Conservation (phyloP, 2,888 invertebrate species). For the Rotaria macrura region DNA sequence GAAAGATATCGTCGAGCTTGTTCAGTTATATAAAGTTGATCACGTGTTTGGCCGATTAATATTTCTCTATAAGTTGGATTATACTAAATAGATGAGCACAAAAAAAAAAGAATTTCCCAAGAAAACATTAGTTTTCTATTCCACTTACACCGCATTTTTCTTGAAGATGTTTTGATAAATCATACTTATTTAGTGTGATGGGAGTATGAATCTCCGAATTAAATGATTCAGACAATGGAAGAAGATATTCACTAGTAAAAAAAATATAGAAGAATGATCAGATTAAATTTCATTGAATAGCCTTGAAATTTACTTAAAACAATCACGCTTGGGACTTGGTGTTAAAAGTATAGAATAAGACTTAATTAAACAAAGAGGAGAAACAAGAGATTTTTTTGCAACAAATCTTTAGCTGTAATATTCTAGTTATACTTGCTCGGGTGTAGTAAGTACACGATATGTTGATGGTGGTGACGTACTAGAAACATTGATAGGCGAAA, state of each 20-base stretch:
- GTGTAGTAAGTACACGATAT: neutral
- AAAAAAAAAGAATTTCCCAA: too few relatives aligned
- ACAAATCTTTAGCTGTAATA: too few relatives aligned
- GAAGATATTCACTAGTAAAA: conserved; percentile 11
- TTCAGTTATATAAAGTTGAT: neutral
- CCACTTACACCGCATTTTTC: neutral
- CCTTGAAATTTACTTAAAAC: neutral
- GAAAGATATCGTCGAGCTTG: neutral
- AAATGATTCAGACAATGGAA: neutral
- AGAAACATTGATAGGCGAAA: neutral
- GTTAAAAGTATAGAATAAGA: neutral
- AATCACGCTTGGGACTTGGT: conserved; percentile 9
- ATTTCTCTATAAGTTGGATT: neutral
- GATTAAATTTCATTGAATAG: neutral
- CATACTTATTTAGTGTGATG: neutral
- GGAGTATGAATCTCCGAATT: neutral
- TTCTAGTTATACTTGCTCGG: neutral
- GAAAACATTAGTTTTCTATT: too few relatives aligned
- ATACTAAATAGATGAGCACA: too few relatives aligned
- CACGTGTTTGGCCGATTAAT: neutral
- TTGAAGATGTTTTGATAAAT: neutral
- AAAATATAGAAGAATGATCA: neutral
- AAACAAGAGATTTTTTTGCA: too few relatives aligned
- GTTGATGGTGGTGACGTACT: neutral
- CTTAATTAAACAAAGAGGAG: too few relatives aligned